A percentile compares a stretch with the other conserved stretches of the same genome.
Evolutionary conservation across 2,797 vertebrate species (phyloP).

Genomic region (Spea hammondii): DNA sequence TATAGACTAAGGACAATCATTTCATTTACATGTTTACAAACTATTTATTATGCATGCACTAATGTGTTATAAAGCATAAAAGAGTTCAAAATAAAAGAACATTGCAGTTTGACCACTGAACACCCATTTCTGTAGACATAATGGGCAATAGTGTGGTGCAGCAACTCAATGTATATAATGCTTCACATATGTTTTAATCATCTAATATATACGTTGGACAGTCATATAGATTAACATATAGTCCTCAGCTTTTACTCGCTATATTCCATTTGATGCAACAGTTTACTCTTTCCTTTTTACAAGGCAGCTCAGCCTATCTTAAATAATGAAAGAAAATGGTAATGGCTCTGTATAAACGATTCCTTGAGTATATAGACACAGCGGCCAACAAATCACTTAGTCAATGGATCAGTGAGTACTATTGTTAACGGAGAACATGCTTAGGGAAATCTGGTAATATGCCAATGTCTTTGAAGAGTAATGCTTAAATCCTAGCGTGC

Average conservation of each 20-base stretch:
- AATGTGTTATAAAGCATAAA: too few species aligned
- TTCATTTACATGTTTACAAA: too few species aligned
- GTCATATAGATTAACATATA: background rate
- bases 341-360: constrained; percentile 25
- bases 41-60: too few species aligned
- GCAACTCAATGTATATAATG: too few species aligned
- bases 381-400: constrained; percentile 48
- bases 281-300: constrained; percentile 31
- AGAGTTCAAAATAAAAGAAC: too few species aligned
- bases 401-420: constrained; percentile 40
- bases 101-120: too few species aligned
- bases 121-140: too few species aligned
- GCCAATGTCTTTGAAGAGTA: constrained; percentile 19
- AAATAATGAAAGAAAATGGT: constrained; percentile 38
- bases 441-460: constrained; percentile 20
- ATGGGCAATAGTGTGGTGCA: too few species aligned
- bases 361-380: constrained; percentile 30
- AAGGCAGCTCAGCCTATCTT: constrained; percentile 30
- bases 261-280: background rate
- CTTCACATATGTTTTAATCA: too few species aligned
- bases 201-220: background rate
- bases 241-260: constrained; percentile 9
- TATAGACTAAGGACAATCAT: too few species aligned
- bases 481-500: constrained; percentile 18
- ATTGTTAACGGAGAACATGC: constrained; percentile 43